Percentiles rank a stretch among this genome's conserved stretches.
These are phyloP conservation scores for Forbesichthys agassizii DNA, from an alignment of 2,113 vertebrate species.

Conservation along the genomic window DNA sequence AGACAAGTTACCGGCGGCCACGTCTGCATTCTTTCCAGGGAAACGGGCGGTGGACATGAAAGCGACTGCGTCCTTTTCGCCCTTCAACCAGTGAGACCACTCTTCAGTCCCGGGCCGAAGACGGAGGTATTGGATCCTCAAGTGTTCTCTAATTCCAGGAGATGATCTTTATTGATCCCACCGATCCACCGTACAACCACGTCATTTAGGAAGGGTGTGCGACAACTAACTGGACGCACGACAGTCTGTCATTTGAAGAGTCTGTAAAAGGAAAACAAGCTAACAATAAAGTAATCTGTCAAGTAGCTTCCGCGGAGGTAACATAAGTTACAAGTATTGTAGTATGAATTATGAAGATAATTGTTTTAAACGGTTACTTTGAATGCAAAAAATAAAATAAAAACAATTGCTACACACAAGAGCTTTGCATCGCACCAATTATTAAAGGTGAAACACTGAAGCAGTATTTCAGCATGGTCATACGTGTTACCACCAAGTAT, in stretches of 20 bases:
- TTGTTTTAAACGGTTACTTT: too few species aligned
- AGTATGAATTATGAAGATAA: too few species aligned
- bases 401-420: too few species aligned
- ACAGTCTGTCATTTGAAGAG: slow-evolving; percentile 13
- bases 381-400: too few species aligned
- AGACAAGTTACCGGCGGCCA: slow-evolving; percentile 50
- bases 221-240: neutral
- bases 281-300: too few species aligned
- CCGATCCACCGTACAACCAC: neutral
- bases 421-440: too few species aligned
- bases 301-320: too few species aligned
- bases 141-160: too few species aligned
- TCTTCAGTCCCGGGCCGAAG: neutral
- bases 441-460: too few species aligned
- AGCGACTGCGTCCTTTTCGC: neutral
- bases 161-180: neutral
- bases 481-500: too few species aligned
- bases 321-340: too few species aligned
- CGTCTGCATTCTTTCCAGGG: slow-evolving; percentile 45
- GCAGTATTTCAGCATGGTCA: too few species aligned
- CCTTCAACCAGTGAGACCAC: neutral
- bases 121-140: neutral
- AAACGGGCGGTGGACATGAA: slow-evolving; percentile 58
- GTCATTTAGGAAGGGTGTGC: neutral
- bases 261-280: slow-evolving; percentile 3